Base-by-base conservation (phyloP, 2,888 invertebrate genomes). In the Phragmatobia fuliginosa region DNA sequence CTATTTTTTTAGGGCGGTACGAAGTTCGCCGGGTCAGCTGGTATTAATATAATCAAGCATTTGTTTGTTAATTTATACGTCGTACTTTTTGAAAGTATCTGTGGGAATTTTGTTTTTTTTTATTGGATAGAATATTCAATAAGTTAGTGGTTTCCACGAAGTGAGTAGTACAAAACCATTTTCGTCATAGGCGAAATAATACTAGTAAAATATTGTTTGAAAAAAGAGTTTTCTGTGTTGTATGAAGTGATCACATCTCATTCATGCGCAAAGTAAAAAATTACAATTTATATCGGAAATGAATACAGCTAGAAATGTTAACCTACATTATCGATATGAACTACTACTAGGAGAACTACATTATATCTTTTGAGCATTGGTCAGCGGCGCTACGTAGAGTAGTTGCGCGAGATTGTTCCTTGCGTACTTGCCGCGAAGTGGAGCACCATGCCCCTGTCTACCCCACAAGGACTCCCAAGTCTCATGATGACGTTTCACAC, bases 381-480 rank as follows among this genome's bases (percentile, higher is more conserved):
- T 77, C 11, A 91, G 75, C 0, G 91, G 94, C 1, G 87, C 81
- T 2, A 90, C 87, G 66, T 94, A 94, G 2, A 95, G 86, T 32
- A 95, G 78, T 28, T 89, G 91, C 0, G 92, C 92, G 16, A 95
- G 89, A 72, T 95, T 95, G 81, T 89, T 91, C 61, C 95, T 82
- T 4, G 93, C 93, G 74, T 93, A 94, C 31, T 91, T 88, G 45
- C 95, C 97, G 0, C 93, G 96, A 49, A 89, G 89, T 11, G 95
- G 95, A 1, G 95, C 95, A 0, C 95, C 95, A 83, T 97, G 97
- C 1, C 98, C 98, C 0, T 98, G 98, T 62, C 97, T 96, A 36
- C 98, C 98, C 98, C 98, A 98, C 81, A 97, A 95, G 16, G 96
- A 96, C 64, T 96, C 96, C 96, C 97, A 97, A 2, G 97, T 97